Base-by-base conservation (phyloP, 2,113 vertebrate genomes). In the Nipponia nippon region DNA sequence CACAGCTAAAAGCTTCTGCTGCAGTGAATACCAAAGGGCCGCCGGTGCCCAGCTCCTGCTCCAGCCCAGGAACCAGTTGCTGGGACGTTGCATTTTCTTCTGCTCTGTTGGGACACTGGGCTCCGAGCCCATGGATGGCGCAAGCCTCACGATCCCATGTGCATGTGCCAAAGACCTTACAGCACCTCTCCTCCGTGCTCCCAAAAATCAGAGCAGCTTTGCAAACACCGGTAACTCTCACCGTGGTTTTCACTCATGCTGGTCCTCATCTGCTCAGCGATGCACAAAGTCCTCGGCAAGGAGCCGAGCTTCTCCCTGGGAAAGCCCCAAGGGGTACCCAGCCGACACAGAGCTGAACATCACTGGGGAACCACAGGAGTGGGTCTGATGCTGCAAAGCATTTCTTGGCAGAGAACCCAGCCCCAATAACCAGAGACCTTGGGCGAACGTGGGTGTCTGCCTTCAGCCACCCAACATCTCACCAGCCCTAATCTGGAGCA, bases 211-310 rank as follows among this genome's bases (percentile, higher is more conserved):
- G 29, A 78, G 36, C 42, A 10, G 42, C 22, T 83, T 44, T 29
- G 42, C 49, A 11, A 52, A 20, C 0, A 0, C 34, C 1, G 1
- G 6, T 6, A 26, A 20, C 30, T 34, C 42, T 61, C 56, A 20
- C 15, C 4, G 1, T 0, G 6, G n/a, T 1, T 38, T 11, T 42
- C 8, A 3, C 16, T 18, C 2, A 1, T 8, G 36, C 38, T 19
- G 62, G 62, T 56, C 49, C 62, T 56, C 30, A 6, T 47, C 42
- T 3, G n/a, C 55, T 16, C 65, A 6, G 47, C 2, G 7, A 44
- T 4, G 18, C 71, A 16, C 26, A 25, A 32, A 55, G 80, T 8
- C 46, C 52, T 36, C 2, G 1, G 79, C 58, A 46, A 52, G 65
- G 58, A 52, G 58, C 20, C 1, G 10, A 65, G 58, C 34, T 52